Evolutionary conservation across 2,113 vertebrate species (phyloP).

Genomic region (Osmerus mordax): DNA sequence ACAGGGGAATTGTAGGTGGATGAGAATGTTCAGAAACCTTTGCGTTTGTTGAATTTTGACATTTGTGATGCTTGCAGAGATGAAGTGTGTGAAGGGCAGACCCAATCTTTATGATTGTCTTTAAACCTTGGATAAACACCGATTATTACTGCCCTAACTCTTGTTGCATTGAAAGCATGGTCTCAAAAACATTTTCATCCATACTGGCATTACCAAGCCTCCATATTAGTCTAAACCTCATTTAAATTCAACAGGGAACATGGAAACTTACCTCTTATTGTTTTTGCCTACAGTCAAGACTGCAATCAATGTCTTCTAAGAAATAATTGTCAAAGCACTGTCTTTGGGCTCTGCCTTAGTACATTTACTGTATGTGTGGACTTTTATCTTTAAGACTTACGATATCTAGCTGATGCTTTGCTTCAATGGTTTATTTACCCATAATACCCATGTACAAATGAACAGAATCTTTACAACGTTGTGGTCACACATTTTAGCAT

Average conservation of each 20-base stretch:
- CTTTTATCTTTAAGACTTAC: slow-evolving; percentile 65
- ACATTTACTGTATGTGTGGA: slow-evolving; percentile 36
- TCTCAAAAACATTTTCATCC: background rate
- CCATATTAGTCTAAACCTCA: background rate
- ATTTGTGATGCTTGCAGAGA: slow-evolving; percentile 26
- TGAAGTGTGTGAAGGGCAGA: slow-evolving; percentile 37
- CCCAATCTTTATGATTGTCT: slow-evolving; percentile 26
- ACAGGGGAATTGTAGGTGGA: slow-evolving; percentile 70
- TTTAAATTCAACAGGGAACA: too few species aligned
- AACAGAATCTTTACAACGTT: slow-evolving; percentile 75
- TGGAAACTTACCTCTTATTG: slow-evolving; percentile 2
- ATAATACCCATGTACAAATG: slow-evolving; percentile 77
- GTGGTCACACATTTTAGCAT: slow-evolving; percentile 72
- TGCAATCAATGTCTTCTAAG: slow-evolving; percentile 29
- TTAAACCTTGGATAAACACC: background rate
- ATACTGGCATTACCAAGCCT: background rate
- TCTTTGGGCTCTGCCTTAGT: slow-evolving; percentile 25
- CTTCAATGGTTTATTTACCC: slow-evolving; percentile 75
- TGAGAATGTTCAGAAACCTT: slow-evolving; percentile 62
- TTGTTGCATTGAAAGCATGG: background rate
- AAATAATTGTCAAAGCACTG: slow-evolving; percentile 16
- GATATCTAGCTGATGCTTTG: slow-evolving; percentile 57
- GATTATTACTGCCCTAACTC: slow-evolving; percentile 4
- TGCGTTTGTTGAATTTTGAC: slow-evolving; percentile 48
- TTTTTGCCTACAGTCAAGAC: background rate